Conservation (phyloP, 2,113 vertebrate species). For the Hippocampus zosterae region DNA sequence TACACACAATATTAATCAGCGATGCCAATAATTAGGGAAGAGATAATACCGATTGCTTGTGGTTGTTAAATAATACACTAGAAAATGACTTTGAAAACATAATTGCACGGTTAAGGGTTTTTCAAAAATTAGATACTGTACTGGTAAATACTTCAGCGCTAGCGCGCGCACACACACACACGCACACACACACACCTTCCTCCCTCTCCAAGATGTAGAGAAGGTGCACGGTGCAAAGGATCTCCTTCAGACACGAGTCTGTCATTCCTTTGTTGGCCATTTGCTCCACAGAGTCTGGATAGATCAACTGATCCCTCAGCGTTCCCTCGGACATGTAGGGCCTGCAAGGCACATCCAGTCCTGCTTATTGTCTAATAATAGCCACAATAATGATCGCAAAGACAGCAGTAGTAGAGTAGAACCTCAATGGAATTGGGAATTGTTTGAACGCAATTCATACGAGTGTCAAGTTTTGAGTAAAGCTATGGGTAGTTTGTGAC, state of each 20-base stretch:
- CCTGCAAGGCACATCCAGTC: conserved; percentile 56
- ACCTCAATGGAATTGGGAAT: too few species aligned
- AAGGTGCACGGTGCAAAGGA: conserved; percentile 86
- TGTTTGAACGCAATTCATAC: too few species aligned
- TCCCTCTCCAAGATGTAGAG: conserved; percentile 93
- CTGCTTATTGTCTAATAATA: not conserved
- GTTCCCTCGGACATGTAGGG: conserved; percentile 98
- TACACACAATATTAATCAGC: too few species aligned
- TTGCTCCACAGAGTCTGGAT: conserved; percentile 88
- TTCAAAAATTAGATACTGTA: too few species aligned
- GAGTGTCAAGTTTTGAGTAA: too few species aligned
- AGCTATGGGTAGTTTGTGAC: too few species aligned
- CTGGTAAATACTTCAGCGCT: too few species aligned
- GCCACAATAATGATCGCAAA: not conserved
- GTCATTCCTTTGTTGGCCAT: conserved; percentile 81
- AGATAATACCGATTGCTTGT: too few species aligned
- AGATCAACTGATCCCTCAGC: conserved; percentile 94
- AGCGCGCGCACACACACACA: not conserved
- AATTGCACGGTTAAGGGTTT: too few species aligned
- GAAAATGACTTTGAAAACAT: too few species aligned
- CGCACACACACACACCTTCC: conserved; percentile 76
- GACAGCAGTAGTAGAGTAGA: not conserved
- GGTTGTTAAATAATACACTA: too few species aligned
- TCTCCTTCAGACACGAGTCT: conserved; percentile 81
- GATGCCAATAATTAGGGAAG: too few species aligned